phyloP scores from a whole-genome alignment of 2,797 vertebrate species.

The Antrozous pallidus region DNA sequence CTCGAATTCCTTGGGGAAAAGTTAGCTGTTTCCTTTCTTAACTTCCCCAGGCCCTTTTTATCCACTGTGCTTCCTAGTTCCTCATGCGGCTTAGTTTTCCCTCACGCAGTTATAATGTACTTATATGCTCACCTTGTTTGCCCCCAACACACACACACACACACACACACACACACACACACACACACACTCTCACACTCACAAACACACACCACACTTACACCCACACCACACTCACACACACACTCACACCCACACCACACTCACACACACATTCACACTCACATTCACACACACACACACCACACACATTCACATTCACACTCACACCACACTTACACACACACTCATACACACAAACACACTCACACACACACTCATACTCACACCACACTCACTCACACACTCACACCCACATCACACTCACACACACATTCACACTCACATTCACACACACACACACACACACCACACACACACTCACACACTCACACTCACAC shows the following conservation, averaged over 20 bases:
- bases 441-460: not conserved
- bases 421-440: not conserved
- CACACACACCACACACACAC: not conserved
- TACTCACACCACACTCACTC: not conserved
- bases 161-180: not conserved
- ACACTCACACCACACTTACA: not conserved
- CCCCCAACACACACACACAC: too few relatives aligned
- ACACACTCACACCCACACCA: not conserved
- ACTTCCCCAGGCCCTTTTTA: not conserved
- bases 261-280: not conserved
- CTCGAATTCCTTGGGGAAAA: not conserved
- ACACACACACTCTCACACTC: not conserved
- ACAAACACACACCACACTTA: too few relatives aligned
- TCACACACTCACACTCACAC: not conserved
- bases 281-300: not conserved
- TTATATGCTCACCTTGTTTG: not conserved
- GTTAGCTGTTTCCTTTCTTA: not conserved
- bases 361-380: not conserved
- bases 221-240: too few relatives aligned
- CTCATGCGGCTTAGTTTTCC: not conserved
- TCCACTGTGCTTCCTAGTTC: not conserved
- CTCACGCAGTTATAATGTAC: not conserved
- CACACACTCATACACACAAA: too few relatives aligned
- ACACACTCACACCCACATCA: not conserved
- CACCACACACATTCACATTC: not conserved